Evolutionary conservation across 1,140 invertebrate species (phyloP).

Genomic region (Caerostris darwini): DNA sequence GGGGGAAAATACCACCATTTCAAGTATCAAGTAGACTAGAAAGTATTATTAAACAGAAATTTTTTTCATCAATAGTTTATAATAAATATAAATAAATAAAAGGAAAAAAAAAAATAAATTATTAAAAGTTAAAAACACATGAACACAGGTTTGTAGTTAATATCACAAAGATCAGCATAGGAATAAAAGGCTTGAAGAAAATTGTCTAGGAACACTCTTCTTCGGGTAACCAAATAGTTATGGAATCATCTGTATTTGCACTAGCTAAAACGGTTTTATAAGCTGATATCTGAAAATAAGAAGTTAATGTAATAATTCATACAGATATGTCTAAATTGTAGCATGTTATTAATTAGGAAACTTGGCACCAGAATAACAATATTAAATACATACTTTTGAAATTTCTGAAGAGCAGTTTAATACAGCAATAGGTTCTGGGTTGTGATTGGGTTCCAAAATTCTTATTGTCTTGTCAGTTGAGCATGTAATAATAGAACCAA

Average conservation of each 20-base stretch:
- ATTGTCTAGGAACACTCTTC: conserved; percentile 55
- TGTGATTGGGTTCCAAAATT: conserved; percentile 72
- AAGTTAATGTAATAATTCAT: background rate
- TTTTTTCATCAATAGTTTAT: too few relatives aligned
- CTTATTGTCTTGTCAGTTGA: conserved; percentile 78
- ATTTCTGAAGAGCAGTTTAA: conserved; percentile 24
- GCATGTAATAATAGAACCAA: conserved; percentile 74
- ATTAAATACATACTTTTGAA: conserved; percentile 54
- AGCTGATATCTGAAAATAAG: conserved; percentile 68
- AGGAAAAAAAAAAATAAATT: background rate
- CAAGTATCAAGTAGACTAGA: too few relatives aligned
- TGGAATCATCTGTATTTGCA: conserved; percentile 77
- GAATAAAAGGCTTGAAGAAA: conserved; percentile 4
- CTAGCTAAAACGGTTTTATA: conserved; percentile 65
- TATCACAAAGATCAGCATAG: background rate
- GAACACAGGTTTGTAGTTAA: conserved; percentile 12
- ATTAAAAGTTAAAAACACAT: conserved; percentile 30
- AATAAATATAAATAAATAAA: background rate
- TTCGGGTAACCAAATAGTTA: conserved; percentile 62
- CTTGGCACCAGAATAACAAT: background rate
- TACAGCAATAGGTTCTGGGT: conserved; percentile 69
- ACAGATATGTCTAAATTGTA: background rate
- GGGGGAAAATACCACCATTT: too few relatives aligned
- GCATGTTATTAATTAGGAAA: background rate
- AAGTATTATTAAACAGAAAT: too few relatives aligned